Base-by-base conservation (phyloP, 2,113 vertebrate genomes). In the Epinephelus moara region DNA sequence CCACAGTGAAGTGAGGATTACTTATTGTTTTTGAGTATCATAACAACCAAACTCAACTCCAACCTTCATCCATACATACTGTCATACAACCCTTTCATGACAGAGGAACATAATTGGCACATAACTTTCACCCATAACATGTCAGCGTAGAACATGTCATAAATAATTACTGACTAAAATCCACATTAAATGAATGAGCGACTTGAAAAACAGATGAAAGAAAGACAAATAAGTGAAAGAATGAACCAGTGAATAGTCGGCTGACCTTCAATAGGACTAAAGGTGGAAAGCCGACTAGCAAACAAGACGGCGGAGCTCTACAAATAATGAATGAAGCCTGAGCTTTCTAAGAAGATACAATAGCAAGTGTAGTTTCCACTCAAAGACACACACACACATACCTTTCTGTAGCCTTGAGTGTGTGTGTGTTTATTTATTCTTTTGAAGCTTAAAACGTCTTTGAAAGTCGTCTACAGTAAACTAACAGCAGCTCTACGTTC, bases 241-340 rank as follows among this genome's bases (percentile, higher is more conserved):
- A 57, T 18, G 19, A 70, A 23, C 23, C 40, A 53, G 30, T 8
- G 42, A 64, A 75, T 47, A 21, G 49, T 6, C 2, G 19, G 55
- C 10, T 42, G 40, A 23, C 1, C 9, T 11, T 60, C 47, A 71
- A 33, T 9, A 37, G 62, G 17, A 71, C 23, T 19, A 69, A 57
- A 71, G 21, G 42, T 55, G 50, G 62, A 87, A 68, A 80, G n/a
- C 6, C 25, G 27, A 25, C 60, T 1, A 53, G 75, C 19, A 71
- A 52, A 60, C 15, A 57, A 73, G 40, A 73, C 7, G 4, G 33
- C 53, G 63, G 49, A 52, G 0, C 55, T 57, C 59, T 57, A 40
- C 33, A 50, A 78, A 91, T 85, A 74, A 85, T 90, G 49, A 42
- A 84, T 75, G 40, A 70, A 66, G 52, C 68, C 9, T 15, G 63